Base-by-base conservation (phyloP, 1,140 invertebrate genomes). In the Achatina immaculata region DNA sequence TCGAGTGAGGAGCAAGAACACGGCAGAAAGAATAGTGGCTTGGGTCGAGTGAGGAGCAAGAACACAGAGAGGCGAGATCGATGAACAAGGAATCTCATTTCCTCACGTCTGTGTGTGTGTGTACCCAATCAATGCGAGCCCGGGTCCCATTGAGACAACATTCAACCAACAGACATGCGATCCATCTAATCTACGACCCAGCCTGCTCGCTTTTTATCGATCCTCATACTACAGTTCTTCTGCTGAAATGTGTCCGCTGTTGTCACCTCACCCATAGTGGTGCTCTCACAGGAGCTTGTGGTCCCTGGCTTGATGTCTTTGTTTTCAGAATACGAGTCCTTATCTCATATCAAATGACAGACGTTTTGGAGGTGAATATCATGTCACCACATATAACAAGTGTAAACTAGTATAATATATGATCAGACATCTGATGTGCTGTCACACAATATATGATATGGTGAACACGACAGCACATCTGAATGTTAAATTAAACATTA, bases 91-190 rank as follows among this genome's bases (percentile, higher is more conserved):
- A 73, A 73, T 73, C 71, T 51, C 71, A 73, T 73, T 51, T 73
- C 71, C 71, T 73, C 71, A 40, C 68, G 38, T 40, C 68, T 69
- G 58, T 69, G 43, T 69, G 58, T 69, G 43, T 73, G 71, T 73
- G 43, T 48, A 73, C 71, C 71, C 16, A 73, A 73, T 73, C 71
- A 73, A 73, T 73, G 71, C 71, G 31, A 14, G 68, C 40, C 71
- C 3, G 1, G 42, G 7, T 42, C 68, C 68, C 68, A 71, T 71
- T 71, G 68, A 71, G 68, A 71, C n/a, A 71, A 34, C 68, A 42
- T 71, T 40, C 68, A 71, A 45, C 43, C 42, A n/a, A 51, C 42
- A 73, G 71, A 73, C 71, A 51, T 51, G 43, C 34, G 43, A 73
- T 73, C 42, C 71, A 73, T 51, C 71, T 48, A 73, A 73, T 73